Base-by-base conservation (phyloP, 2,888 invertebrate genomes). In the Eremobia ochroleuca region DNA sequence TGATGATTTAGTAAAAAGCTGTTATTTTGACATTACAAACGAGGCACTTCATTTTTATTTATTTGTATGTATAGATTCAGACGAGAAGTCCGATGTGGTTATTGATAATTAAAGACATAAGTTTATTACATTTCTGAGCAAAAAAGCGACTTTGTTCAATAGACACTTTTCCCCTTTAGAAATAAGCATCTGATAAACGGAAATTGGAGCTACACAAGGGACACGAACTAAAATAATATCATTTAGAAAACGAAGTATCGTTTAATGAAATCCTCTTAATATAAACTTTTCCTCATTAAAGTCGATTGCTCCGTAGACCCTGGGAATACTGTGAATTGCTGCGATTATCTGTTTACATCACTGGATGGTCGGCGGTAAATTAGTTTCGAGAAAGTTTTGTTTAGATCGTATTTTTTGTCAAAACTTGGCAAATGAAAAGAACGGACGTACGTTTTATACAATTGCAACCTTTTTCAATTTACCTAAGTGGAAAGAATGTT, bases 381-480 rank as follows among this genome's bases (percentile, higher is more conserved):
- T 46, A 37, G 18, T 73, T 59, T 28, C 21, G 6, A 25, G 18
- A 34, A 74, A 59, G 37, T 13, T 46, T 74, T 25, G 1, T 5
- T 49, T 25, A 6, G 18, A 18, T 59, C 18, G 1, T 25, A 28
- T n/a, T n/a, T 25, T 31, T 70, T 70, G 5, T 25, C 25, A 31
- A 25, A 52, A 65, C 43, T 49, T 49, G 1, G 5, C 18, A 68
- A 77, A 70, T 18, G 25, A 69, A 78, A 69, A 49, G 58, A 28
- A 28, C 25, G 79, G 49, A 61, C 28, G 18, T 49, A 40, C 1
- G 1, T 59, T 77, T 68, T 25, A 34, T n/a, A 43, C 49, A 59
- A 77, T 58, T 46, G 40, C 58, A 4, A 31, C 28, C 25, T 52
- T 43, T 79, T 70, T 18, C 25, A 77, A 71, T 52, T 43, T 52